Evolutionary conservation across 1,140 invertebrate genomes (phyloP), one percentile per base, ranked within the genome.

Genomic region (Hormaphis cornu): DNA sequence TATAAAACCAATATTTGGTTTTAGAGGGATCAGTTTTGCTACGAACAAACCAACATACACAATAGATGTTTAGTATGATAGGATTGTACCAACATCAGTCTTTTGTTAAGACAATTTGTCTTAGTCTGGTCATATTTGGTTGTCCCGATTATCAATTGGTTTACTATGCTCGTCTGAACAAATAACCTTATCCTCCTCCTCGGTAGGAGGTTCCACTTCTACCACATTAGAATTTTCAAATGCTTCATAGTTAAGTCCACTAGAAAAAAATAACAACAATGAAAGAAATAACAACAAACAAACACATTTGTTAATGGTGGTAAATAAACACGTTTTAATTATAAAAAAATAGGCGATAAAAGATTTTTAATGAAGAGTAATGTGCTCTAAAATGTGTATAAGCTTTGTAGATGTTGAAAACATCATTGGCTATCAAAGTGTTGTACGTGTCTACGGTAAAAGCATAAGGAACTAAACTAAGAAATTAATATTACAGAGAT

Each of bases 251-350:
- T 46, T 48, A 35, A 22, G 1, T 48, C 42, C 44, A 9, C 44
- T 50, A 22, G 22, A 63, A 63, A 26, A 66, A 56, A 58, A 61
- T 9, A 61, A 63, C n/a, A 48, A 66, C 7, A 28, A 61, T 0
- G 46, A 44, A 18, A 63, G 46, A 28, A 44, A 46, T 30, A 30
- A 14, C 18, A 12, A 16, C 24, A 16, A 9, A 52, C 14, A 26
- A 28, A n/a, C n/a, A n/a, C n/a, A n/a, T n/a, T n/a, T n/a, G n/a
- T n/a, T n/a, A n/a, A n/a, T n/a, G n/a, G n/a, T n/a, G n/a, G n/a
- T n/a, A n/a, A n/a, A n/a, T n/a, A n/a, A n/a, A n/a, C n/a, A n/a
- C n/a, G n/a, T n/a, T n/a, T n/a, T n/a, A n/a, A n/a, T n/a, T n/a
- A n/a, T n/a, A n/a, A n/a, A n/a, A n/a, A n/a, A n/a, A n/a, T n/a